Evolutionary conservation across 2,113 vertebrate species (phyloP).

Genomic region (Montifringilla adamsi): DNA sequence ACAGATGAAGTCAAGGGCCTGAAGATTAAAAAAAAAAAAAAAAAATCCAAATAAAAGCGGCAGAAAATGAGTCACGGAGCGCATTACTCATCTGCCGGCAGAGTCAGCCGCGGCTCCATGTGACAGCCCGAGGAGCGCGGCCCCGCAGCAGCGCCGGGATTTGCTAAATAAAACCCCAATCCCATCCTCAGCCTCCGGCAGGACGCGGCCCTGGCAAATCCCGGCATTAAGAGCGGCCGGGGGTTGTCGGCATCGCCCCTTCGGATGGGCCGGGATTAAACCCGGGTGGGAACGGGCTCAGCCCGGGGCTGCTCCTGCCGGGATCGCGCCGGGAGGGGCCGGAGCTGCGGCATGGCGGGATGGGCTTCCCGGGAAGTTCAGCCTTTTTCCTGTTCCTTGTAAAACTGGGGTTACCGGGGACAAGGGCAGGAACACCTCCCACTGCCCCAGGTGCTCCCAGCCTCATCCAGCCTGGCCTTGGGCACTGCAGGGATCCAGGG

Average conservation of each 20-base stretch:
- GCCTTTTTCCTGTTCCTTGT: fast-evolving
- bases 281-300: fast-evolving
- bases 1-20: background rate
- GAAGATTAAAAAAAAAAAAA: background rate
- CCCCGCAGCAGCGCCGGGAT: background rate
- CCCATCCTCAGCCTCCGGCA: background rate
- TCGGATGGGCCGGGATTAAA: fast-evolving
- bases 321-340: background rate
- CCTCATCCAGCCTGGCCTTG: background rate
- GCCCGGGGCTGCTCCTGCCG: background rate
- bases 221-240: background rate
- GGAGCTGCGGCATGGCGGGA: background rate
- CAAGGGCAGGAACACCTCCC: background rate
- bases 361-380: fast-evolving
- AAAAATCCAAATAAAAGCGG: background rate
- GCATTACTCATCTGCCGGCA: background rate
- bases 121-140: conserved; percentile 40
- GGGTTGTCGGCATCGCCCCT: background rate
- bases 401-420: fast-evolving
- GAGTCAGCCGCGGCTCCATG: conserved; percentile 59
- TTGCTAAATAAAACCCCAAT: conserved; percentile 72
- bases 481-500: background rate
- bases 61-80: background rate
- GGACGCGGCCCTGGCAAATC: conserved; percentile 1
- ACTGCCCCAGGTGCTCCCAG: background rate